phyloP scores from a whole-genome alignment of 1,140 invertebrate species.

The Drosophila miranda region DNA sequence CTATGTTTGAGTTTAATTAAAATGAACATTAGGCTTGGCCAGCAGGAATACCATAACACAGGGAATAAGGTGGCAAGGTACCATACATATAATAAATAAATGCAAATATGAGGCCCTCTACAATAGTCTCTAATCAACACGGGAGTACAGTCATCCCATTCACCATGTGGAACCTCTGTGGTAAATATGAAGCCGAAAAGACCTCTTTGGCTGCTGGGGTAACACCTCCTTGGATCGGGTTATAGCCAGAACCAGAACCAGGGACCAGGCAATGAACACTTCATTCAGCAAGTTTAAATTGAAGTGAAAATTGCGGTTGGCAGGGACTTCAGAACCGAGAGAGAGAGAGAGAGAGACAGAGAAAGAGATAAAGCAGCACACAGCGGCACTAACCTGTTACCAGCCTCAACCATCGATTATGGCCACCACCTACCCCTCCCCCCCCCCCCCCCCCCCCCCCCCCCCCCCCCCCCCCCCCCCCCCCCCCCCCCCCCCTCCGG shows the following conservation, averaged over 20 bases:
- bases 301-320: conserved; percentile 65
- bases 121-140: conserved; percentile 43
- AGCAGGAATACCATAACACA: conserved; percentile 8
- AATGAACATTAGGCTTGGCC: conserved; percentile 61
- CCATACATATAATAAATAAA: conserved; percentile 33
- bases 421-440: conserved; percentile 21
- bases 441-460: too few species aligned
- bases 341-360: conserved; percentile 32
- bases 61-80: background rate
- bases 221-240: background rate
- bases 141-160: background rate
- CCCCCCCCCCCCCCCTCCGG: background rate
- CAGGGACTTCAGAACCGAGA: conserved; percentile 17
- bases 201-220: background rate
- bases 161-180: background rate
- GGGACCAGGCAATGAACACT: conserved; percentile 47
- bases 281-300: conserved; percentile 66
- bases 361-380: conserved; percentile 4
- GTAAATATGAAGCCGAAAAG: background rate
- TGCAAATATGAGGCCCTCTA: conserved; percentile 7
- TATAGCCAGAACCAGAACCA: background rate
- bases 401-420: conserved; percentile 52
- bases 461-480: too few species aligned
- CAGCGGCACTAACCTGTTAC: background rate
- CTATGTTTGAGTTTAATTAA: conserved; percentile 76